These are phyloP conservation scores for Lamellibrachia luymesi DNA, from an alignment of 1,140 invertebrate species.

Conservation along the genomic window DNA sequence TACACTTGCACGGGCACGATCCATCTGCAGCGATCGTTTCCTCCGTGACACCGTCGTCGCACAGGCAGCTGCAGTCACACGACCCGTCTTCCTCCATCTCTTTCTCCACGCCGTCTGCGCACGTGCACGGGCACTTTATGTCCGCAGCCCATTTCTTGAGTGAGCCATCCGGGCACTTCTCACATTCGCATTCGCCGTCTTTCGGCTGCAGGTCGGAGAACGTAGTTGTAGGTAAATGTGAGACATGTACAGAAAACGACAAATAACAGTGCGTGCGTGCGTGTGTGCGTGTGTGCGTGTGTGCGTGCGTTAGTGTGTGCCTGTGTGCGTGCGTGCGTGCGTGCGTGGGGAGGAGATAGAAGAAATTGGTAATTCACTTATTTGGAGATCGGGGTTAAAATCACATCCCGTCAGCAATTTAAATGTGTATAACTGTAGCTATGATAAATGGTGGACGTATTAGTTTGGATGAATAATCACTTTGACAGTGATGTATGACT, in stretches of 20 bases:
- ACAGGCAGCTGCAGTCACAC: background rate
- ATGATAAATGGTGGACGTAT: too few species aligned
- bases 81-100: constrained; percentile 9
- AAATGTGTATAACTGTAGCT: too few species aligned
- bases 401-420: too few species aligned
- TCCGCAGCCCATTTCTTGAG: constrained; percentile 10
- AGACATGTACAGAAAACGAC: background rate
- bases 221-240: background rate
- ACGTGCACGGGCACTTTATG: constrained; percentile 16
- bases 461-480: too few species aligned
- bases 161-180: background rate
- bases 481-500: too few species aligned
- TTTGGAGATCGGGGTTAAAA: too few species aligned
- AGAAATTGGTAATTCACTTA: too few species aligned
- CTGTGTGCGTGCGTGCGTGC: too few species aligned
- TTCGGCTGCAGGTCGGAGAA: background rate
- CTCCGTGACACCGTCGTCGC: background rate
- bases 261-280: too few species aligned
- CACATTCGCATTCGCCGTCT: constrained; percentile 11
- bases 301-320: too few species aligned
- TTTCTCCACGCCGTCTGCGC: constrained; percentile 10
- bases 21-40: background rate
- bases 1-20: background rate
- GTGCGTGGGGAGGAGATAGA: too few species aligned
- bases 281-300: too few species aligned